phyloP scores from a whole-genome alignment of 2,113 vertebrate genomes.

The Epinephelus fuscoguttatus region DNA sequence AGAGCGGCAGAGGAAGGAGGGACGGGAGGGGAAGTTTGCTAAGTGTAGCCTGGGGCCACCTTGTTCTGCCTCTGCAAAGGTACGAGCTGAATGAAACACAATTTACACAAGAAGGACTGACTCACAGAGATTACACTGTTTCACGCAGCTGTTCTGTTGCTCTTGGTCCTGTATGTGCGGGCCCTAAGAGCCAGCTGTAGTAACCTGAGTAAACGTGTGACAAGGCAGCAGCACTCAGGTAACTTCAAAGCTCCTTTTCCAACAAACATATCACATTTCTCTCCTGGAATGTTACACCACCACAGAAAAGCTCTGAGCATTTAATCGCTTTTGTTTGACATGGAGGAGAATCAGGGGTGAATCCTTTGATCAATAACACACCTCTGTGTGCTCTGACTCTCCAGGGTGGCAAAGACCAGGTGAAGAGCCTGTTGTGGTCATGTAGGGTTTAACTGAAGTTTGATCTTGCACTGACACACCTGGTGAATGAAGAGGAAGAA shows the following conservation, averaged over 20 bases:
- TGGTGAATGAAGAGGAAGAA: conserved; percentile 21
- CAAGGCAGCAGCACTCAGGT: conserved; percentile 51
- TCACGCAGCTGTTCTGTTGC: conserved; percentile 9
- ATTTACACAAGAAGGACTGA: conserved; percentile 68
- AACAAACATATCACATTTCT: conserved; percentile 60
- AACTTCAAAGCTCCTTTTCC: conserved; percentile 69
- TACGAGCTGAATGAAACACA: conserved; percentile 37
- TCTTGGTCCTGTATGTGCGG: neutral
- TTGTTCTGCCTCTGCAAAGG: conserved; percentile 42
- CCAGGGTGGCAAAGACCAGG: conserved; percentile 17
- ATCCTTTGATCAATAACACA: conserved; percentile 58
- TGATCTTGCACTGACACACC: conserved; percentile 31
- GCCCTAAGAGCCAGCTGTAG: conserved; percentile 29
- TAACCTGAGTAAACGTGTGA: conserved; percentile 64
- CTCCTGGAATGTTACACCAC: conserved; percentile 52
- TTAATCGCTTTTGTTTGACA: conserved; percentile 57
- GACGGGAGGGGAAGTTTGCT: conserved; percentile 11
- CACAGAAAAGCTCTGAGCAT: conserved; percentile 28
- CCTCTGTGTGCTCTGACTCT: conserved; percentile 28
- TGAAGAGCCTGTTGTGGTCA: conserved; percentile 26
- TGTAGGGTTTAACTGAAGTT: conserved; percentile 40
- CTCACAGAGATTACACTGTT: conserved; percentile 46
- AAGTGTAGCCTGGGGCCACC: conserved; percentile 59
- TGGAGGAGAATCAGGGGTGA: conserved; percentile 39
- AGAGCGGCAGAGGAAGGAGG: conserved; percentile 1